A percentile compares a stretch with the other conserved stretches of the same genome.
These are phyloP conservation scores for Stenopsyche tienmushanensis DNA, from an alignment of 1,140 invertebrate species.

Conservation along the genomic window DNA sequence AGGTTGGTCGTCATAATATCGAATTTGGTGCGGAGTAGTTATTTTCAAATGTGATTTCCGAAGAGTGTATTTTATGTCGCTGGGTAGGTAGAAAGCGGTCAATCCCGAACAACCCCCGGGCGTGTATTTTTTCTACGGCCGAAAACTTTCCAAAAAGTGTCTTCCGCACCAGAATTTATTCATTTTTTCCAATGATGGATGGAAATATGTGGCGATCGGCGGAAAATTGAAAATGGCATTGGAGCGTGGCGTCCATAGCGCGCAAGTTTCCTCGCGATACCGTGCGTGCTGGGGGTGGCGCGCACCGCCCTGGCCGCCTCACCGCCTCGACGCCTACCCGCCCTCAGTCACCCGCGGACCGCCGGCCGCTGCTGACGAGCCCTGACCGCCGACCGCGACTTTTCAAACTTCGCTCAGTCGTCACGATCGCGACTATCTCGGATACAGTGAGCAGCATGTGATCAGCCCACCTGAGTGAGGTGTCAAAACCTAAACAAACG, in stretches of 20 bases:
- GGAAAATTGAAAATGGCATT: slow-evolving; percentile 23
- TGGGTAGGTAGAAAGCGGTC: too few species aligned
- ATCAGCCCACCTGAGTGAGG: too few species aligned
- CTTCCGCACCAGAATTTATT: too few species aligned
- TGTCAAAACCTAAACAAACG: too few species aligned
- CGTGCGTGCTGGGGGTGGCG: not conserved
- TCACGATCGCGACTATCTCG: not conserved
- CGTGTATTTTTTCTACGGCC: too few species aligned
- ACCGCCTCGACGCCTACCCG: not conserved
- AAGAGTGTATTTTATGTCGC: too few species aligned
- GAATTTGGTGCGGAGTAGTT: too few species aligned
- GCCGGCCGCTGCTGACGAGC: not conserved
- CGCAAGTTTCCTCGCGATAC: not conserved
- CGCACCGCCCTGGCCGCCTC: not conserved
- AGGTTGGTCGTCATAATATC: too few species aligned
- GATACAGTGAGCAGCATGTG: not conserved
- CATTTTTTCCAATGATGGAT: too few species aligned
- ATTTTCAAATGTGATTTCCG: too few species aligned
- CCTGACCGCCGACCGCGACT: not conserved
- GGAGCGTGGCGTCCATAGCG: slow-evolving; percentile 1
- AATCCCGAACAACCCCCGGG: too few species aligned
- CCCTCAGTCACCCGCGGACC: slow-evolving; percentile 17
- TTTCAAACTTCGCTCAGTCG: not conserved
- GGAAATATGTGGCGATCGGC: not conserved
- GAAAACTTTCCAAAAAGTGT: too few species aligned